A percentile compares a stretch with the other conserved stretches of the same genome.
phyloP scores from a whole-genome alignment of 2,113 vertebrate species.

The Prolemur simus region DNA sequence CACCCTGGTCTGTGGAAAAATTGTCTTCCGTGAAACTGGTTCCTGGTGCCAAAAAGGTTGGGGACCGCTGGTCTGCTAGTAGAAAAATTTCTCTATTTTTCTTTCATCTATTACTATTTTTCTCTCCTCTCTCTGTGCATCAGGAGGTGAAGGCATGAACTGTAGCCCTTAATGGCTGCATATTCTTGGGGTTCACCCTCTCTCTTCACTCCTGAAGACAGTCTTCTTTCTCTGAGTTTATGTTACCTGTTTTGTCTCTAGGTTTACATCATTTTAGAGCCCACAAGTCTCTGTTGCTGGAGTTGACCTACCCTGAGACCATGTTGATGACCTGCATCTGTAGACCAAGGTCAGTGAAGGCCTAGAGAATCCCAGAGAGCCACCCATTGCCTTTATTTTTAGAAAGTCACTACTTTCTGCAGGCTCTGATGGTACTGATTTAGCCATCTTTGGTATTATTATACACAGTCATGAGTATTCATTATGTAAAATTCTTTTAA shows the following conservation, averaged over 20 bases:
- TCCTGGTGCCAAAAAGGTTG: no score
- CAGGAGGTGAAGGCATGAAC: neutral
- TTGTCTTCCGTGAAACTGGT: no score
- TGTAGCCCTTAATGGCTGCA: neutral
- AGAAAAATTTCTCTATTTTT: neutral
- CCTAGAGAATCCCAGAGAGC: neutral
- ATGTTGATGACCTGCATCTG: neutral
- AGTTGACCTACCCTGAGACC: neutral
- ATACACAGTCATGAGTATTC: neutral
- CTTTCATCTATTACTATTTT: neutral
- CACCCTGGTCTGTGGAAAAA: no score
- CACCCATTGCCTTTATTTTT: neutral
- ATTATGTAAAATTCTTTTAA: slow-evolving; percentile 7
- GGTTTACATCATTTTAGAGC: neutral
- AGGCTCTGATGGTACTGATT: neutral
- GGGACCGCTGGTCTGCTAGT: neutral
- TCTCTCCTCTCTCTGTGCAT: neutral
- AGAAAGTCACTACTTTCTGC: neutral
- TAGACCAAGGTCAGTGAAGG: neutral
- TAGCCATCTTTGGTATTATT: slow-evolving; percentile 7
- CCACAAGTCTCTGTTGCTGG: neutral
- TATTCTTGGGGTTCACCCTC: neutral
- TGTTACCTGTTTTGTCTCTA: neutral
- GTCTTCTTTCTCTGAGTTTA: neutral
- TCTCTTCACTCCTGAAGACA: neutral